Conservation (phyloP, 2,797 vertebrate species). For the Acridotheres tristis region DNA sequence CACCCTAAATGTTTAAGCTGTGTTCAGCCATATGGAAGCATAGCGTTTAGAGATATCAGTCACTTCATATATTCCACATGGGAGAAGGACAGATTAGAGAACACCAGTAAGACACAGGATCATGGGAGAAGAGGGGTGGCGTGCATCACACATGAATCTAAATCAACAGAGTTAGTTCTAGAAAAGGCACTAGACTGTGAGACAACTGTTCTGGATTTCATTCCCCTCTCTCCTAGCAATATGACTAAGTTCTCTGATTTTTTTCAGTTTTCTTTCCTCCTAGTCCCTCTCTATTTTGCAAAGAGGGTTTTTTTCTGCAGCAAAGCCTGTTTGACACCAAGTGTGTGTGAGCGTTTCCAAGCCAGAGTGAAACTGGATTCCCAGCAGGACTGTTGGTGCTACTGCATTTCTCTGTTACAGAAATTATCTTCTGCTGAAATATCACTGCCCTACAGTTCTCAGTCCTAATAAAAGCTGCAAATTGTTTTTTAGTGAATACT, state of each 20-base stretch:
- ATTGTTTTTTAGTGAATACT: not conserved
- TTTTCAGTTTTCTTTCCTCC: not conserved
- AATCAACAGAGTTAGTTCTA: not conserved
- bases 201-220: not conserved
- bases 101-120: not conserved
- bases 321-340: not conserved
- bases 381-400: not conserved
- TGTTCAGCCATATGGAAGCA: not conserved
- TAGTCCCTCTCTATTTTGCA: not conserved
- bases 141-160: not conserved
- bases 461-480: not conserved
- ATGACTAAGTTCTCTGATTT: not conserved
- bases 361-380: not conserved
- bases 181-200: not conserved
- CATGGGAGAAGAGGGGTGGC: not conserved
- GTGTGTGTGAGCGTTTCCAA: not conserved
- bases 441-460: not conserved
- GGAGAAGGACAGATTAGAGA: not conserved
- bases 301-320: not conserved
- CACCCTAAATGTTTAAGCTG: not conserved
- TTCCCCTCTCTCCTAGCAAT: not conserved
- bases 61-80: not conserved
- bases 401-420: not conserved
- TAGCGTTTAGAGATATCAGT: not conserved
- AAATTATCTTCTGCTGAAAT: not conserved